Evolutionary conservation across 2,797 vertebrate genomes (phyloP).

Genomic region (Micrastur ruficollis): DNA sequence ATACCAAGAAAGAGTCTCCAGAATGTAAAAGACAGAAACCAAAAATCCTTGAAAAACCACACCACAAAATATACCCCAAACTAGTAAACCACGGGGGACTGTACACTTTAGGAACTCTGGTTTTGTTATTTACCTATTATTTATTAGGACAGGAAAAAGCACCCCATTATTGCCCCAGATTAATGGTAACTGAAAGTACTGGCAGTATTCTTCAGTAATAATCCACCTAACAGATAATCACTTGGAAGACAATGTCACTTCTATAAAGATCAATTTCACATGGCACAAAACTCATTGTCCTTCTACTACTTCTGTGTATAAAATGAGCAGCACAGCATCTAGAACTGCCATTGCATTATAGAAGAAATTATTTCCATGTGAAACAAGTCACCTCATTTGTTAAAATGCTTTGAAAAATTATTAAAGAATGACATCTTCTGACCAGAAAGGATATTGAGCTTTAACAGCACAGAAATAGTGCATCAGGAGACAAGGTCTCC

Average conservation of each 20-base stretch:
- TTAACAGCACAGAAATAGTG: not conserved
- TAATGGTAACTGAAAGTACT: not conserved
- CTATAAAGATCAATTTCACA: not conserved
- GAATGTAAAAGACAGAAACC: not conserved
- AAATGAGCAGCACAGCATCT: not conserved
- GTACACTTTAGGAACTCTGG: not conserved
- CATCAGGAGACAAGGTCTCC: not conserved
- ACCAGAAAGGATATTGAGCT: not conserved
- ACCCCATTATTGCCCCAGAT: not conserved
- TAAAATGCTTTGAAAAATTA: not conserved
- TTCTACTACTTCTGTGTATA: not conserved
- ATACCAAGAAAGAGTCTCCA: not conserved
- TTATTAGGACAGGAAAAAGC: not conserved
- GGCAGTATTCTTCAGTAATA: not conserved
- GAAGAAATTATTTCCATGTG: not conserved
- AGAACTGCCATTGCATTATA: not conserved
- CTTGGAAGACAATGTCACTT: not conserved
- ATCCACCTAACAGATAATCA: not conserved
- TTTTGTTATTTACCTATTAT: not conserved
- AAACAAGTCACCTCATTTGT: not conserved
- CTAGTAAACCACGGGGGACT: not conserved
- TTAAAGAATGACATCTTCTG: not conserved
- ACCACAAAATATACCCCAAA: not conserved
- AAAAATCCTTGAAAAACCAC: not conserved
- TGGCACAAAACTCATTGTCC: not conserved